These are phyloP conservation scores for Saturnia japonica DNA, from an alignment of 2,888 invertebrate species.

Conservation along the genomic window DNA sequence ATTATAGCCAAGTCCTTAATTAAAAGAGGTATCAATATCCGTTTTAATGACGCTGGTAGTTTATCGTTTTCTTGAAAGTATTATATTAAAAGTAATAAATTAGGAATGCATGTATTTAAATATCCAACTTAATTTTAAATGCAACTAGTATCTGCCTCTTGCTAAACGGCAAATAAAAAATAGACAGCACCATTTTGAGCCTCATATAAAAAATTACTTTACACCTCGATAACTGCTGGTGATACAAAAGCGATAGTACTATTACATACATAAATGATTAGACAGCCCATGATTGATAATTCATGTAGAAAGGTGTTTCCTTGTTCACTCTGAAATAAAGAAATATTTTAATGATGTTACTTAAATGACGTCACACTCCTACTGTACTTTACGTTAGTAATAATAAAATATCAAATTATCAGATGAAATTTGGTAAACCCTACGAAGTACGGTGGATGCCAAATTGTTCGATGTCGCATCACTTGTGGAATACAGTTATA, in stretches of 20 bases:
- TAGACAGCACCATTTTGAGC: no score
- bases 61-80: background rate
- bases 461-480: constrained; percentile 16
- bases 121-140: background rate
- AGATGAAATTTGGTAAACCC: background rate
- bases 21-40: background rate
- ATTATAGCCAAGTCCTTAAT: background rate
- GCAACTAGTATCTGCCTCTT: background rate
- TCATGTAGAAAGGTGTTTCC: no score
- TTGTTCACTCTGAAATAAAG: background rate
- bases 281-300: no score
- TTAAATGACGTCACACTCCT: background rate
- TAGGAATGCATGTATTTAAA: background rate
- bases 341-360: background rate
- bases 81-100: background rate
- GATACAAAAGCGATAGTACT: background rate
- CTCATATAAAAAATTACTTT: background rate
- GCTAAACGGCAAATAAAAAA: no score
- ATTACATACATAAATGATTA: background rate
- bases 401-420: background rate
- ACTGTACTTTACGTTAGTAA: background rate
- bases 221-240: background rate
- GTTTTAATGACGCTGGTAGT: background rate
- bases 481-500: constrained; percentile 14
- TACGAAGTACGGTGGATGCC: background rate